Evolutionary conservation across 2,113 vertebrate species (phyloP).

Genomic region (Leucosticte australis): DNA sequence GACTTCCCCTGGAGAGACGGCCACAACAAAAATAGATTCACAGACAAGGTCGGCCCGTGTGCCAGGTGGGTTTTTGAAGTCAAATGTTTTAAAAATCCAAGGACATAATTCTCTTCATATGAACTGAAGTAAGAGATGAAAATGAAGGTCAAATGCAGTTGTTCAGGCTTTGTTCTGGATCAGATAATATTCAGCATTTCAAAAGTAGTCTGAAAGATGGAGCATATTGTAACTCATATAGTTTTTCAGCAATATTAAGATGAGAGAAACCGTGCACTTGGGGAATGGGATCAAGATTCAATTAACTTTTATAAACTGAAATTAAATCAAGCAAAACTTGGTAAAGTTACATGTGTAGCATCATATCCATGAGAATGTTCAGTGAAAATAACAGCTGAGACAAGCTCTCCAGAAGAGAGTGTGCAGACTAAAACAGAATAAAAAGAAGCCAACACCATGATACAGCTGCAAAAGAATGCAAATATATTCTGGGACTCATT

Average conservation of each 20-base stretch:
- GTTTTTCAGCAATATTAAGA: neutral
- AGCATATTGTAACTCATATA: neutral
- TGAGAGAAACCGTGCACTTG: neutral
- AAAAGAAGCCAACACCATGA: neutral
- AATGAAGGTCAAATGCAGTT: neutral
- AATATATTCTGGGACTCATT: neutral
- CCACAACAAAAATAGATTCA: neutral
- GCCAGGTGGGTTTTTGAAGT: constrained; percentile 41
- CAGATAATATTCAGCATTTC: neutral
- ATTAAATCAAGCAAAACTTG: neutral
- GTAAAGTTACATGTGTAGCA: neutral
- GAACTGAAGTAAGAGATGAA: neutral
- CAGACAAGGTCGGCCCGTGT: accelerated
- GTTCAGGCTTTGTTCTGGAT: neutral
- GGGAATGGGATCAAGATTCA: neutral
- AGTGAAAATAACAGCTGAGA: neutral
- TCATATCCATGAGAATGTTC: neutral
- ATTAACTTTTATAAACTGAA: neutral
- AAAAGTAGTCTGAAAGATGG: neutral
- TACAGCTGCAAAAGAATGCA: neutral
- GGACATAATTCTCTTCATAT: neutral
- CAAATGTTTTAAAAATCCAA: neutral
- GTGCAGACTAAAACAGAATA: neutral
- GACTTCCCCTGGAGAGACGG: neutral
- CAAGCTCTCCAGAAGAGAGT: neutral